phyloP scores from a whole-genome alignment of 1,140 invertebrate genomes.

The Rhopalosiphum maidis region DNA sequence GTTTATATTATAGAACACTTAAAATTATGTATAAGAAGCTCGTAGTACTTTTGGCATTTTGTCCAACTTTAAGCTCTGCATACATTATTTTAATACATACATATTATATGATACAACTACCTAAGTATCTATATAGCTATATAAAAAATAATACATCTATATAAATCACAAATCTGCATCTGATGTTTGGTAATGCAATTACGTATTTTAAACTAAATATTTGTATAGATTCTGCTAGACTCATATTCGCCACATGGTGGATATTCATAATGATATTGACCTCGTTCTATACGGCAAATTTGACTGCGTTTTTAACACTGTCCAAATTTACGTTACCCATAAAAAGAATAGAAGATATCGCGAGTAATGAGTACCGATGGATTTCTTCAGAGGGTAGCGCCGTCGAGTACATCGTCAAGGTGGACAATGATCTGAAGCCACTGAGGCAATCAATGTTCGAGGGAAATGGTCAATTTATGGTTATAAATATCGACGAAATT shows the following conservation, averaged over 20 bases:
- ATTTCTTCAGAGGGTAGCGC: conserved; percentile 71
- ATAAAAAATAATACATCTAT: neutral
- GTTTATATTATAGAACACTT: too few species aligned
- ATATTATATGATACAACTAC: too few species aligned
- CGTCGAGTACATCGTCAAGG: conserved; percentile 72
- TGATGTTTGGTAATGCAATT: neutral
- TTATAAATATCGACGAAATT: conserved; percentile 38
- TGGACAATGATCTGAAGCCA: conserved; percentile 62
- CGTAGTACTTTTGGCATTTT: too few species aligned
- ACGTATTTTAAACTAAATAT: neutral
- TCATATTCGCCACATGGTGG: conserved; percentile 91
- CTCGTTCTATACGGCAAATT: conserved; percentile 90
- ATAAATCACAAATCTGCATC: neutral
- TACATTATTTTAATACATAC: too few species aligned
- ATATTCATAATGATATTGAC: conserved; percentile 86
- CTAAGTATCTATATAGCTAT: too few species aligned
- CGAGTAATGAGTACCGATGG: conserved; percentile 73
- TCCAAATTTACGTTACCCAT: conserved; percentile 83
- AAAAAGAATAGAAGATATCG: conserved; percentile 73
- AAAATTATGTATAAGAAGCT: too few species aligned
- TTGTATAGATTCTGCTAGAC: conserved; percentile 74
- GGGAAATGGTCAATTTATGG: conserved; percentile 60
- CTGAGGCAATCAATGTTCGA: conserved; percentile 60
- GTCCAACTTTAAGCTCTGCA: too few species aligned
- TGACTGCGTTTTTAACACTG: conserved; percentile 86